Conservation (phyloP, 2,113 vertebrate genomes). For the Xenopus laevis region DNA sequence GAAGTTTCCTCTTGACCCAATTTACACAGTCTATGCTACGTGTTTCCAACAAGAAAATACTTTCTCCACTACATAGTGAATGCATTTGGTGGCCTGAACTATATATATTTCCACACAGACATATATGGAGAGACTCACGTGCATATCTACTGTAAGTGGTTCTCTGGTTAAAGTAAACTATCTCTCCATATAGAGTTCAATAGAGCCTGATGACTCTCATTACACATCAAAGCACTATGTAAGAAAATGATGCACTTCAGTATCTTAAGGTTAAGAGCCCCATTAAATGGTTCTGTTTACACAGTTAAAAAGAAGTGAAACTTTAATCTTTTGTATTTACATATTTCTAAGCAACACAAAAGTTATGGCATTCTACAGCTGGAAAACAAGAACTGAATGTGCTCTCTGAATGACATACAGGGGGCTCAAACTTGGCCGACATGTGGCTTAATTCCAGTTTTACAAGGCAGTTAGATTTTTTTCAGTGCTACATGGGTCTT, state of each 20-base stretch:
- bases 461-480: conserved; percentile 18
- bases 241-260: conserved; percentile 4
- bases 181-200: too few relatives aligned
- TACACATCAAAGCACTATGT: conserved; percentile 19
- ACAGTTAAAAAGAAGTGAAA: conserved; percentile 20
- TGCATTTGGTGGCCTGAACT: too few relatives aligned
- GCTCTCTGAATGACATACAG: conserved; percentile 14
- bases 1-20: too few relatives aligned
- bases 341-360: conserved; percentile 5
- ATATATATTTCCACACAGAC: too few relatives aligned
- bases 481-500: conserved; percentile 12
- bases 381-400: conserved; percentile 31
- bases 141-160: too few relatives aligned
- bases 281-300: conserved; percentile 16
- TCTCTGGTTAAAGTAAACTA: too few relatives aligned
- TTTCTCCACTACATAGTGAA: too few relatives aligned
- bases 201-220: not conserved
- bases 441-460: conserved; percentile 34
- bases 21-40: too few relatives aligned
- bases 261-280: conserved; percentile 7
- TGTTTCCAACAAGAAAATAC: too few relatives aligned
- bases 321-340: conserved; percentile 34
- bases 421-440: conserved; percentile 7
- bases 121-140: too few relatives aligned
- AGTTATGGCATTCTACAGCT: conserved; percentile 1